These are phyloP conservation scores for Drosophila testacea DNA, from an alignment of 2,888 invertebrate species.

Conservation along the genomic window DNA sequence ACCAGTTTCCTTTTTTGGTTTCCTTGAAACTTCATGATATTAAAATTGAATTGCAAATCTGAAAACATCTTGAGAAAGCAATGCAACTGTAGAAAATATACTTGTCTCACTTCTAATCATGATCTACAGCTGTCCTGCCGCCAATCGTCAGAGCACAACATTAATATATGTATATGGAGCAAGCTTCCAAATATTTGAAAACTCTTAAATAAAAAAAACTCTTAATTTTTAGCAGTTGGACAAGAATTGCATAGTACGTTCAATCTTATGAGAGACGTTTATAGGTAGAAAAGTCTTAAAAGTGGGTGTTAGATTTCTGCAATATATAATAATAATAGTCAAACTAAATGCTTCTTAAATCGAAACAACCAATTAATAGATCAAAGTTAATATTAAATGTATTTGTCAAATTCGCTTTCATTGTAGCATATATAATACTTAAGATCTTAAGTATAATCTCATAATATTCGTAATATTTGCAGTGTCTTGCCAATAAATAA, in stretches of 20 bases:
- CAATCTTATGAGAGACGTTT: constrained; percentile 32
- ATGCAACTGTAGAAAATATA: constrained; percentile 40
- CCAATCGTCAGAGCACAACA: constrained; percentile 41
- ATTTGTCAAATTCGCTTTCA: constrained; percentile 37
- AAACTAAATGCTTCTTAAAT: constrained; percentile 45
- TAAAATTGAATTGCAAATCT: constrained; percentile 1
- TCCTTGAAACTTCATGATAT: constrained; percentile 2
- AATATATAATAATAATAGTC: constrained; percentile 18
- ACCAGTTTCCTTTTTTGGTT: constrained; percentile 30
- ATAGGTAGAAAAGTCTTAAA: constrained; percentile 29
- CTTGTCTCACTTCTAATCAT: constrained; percentile 27
- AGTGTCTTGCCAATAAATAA: constrained; percentile 15
- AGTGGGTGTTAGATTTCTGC: constrained; percentile 55
- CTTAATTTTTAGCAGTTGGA: constrained; percentile 8
- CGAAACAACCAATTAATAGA: constrained; percentile 15
- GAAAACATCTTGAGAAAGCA: constrained; percentile 19
- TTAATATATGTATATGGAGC: constrained; percentile 4
- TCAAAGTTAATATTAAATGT: constrained; percentile 17
- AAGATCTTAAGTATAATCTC: constrained; percentile 25
- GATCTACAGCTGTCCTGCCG: constrained; percentile 31
- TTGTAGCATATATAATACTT: constrained; percentile 31
- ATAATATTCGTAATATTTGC: constrained; percentile 5
- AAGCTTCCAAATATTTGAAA: constrained; percentile 4
- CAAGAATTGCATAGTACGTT: constrained; percentile 3
- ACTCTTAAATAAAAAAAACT: neutral